phyloP scores from a whole-genome alignment of 2,113 vertebrate genomes.

The Paracanthobrama guichenoti region DNA sequence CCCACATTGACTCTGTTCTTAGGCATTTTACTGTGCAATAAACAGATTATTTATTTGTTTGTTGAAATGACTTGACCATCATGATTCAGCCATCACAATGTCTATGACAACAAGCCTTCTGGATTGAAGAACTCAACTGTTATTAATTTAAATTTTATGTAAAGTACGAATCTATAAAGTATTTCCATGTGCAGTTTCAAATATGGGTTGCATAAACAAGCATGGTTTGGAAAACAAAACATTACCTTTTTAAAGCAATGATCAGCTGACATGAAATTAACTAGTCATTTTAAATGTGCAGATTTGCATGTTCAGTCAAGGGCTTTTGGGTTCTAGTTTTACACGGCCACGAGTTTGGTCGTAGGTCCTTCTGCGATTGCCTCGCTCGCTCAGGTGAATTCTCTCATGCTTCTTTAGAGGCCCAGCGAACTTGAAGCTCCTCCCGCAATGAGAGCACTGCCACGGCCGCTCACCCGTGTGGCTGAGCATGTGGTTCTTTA shows the following conservation, averaged over 20 bases:
- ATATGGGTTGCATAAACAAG: background rate
- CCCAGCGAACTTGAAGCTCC: conserved; percentile 58
- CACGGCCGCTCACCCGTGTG: conserved; percentile 68
- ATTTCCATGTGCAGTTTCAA: background rate
- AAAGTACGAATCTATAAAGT: background rate
- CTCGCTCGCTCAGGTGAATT: conserved; percentile 37
- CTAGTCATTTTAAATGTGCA: conserved; percentile 1
- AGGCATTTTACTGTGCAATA: conserved; percentile 26
- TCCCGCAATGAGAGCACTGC: conserved; percentile 65
- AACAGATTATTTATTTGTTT: conserved; percentile 29
- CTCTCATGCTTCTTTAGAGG: conserved; percentile 56
- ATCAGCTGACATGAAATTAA: background rate
- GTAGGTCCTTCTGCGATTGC: background rate
- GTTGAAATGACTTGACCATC: conserved; percentile 12
- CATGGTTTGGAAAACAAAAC: conserved; percentile 10
- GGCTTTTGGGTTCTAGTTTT: conserved; percentile 35
- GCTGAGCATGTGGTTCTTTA: conserved; percentile 59
- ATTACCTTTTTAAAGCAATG: background rate
- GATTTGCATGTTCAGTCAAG: background rate
- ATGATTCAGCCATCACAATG: background rate
- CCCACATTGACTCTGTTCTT: background rate
- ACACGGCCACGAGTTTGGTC: conserved; percentile 36
- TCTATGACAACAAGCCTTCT: background rate
- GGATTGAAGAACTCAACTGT: background rate
- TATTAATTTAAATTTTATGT: background rate